Percentiles rank a stretch among this genome's conserved stretches.
Evolutionary conservation across 1,140 invertebrate species (phyloP).

Genomic region (Drosophila parvula): DNA sequence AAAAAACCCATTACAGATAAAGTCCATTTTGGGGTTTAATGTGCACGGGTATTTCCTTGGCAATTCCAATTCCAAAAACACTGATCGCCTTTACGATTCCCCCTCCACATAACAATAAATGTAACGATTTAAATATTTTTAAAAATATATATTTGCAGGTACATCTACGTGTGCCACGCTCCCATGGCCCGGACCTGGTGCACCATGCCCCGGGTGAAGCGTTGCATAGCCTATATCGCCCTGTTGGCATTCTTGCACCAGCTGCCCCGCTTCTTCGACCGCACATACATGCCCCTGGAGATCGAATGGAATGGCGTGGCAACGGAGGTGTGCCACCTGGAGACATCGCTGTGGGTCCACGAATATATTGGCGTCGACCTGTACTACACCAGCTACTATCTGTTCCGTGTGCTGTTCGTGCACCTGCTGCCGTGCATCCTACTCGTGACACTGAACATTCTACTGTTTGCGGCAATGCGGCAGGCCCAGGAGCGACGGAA

Average conservation of each 20-base stretch:
- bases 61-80: background rate
- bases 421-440: slow-evolving; percentile 95
- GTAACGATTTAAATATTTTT: too few relatives aligned
- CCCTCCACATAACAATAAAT: too few relatives aligned
- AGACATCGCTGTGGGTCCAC: slow-evolving; percentile 88
- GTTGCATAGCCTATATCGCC: slow-evolving; percentile 90
- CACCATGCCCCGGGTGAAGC: slow-evolving; percentile 92
- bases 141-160: slow-evolving; percentile 81
- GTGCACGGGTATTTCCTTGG: background rate
- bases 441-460: slow-evolving; percentile 94
- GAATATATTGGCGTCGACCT: slow-evolving; percentile 87
- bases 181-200: slow-evolving; percentile 93
- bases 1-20: slow-evolving; percentile 45
- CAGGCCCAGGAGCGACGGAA: slow-evolving; percentile 92
- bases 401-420: slow-evolving; percentile 95
- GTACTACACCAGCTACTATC: slow-evolving; percentile 92
- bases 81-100: background rate
- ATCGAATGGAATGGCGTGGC: slow-evolving; percentile 87
- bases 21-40: slow-evolving; percentile 18
- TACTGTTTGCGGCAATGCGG: slow-evolving; percentile 93
- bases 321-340: slow-evolving; percentile 86
- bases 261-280: slow-evolving; percentile 91
- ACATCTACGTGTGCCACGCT: slow-evolving; percentile 96
- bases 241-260: slow-evolving; percentile 91
- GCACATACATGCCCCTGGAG: slow-evolving; percentile 84